phyloP scores from a whole-genome alignment of 2,113 vertebrate genomes.

The Willisornis vidua region DNA sequence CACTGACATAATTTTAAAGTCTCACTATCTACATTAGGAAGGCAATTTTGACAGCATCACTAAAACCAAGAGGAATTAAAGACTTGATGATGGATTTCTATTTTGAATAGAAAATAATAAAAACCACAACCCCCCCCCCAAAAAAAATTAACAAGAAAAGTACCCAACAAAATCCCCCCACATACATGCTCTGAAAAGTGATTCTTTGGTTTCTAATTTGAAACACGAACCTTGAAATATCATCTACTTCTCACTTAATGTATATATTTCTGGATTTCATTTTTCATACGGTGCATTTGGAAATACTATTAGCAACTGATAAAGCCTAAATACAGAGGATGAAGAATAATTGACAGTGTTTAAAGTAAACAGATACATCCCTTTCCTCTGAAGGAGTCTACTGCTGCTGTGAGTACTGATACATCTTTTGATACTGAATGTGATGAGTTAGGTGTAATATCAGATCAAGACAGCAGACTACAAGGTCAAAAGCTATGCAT shows the following conservation, averaged over 20 bases:
- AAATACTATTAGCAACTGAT: neutral
- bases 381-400: neutral
- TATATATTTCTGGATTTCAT: neutral
- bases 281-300: neutral
- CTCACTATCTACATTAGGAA: neutral
- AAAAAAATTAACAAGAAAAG: neutral
- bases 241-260: neutral
- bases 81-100: neutral
- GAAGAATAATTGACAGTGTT: neutral
- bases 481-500: neutral
- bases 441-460: conserved; percentile 22
- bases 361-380: neutral
- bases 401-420: neutral
- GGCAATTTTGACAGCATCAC: neutral
- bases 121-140: neutral
- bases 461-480: conserved; percentile 13
- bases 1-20: neutral
- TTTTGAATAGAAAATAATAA: neutral
- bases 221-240: neutral
- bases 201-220: neutral
- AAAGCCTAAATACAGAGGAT: conserved; percentile 28
- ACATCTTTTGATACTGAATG: conserved; percentile 26
- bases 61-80: neutral
- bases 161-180: rapidly evolving
- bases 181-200: neutral